These are phyloP conservation scores for Anhinga anhinga DNA, from an alignment of 2,113 vertebrate genomes.

Conservation along the genomic window DNA sequence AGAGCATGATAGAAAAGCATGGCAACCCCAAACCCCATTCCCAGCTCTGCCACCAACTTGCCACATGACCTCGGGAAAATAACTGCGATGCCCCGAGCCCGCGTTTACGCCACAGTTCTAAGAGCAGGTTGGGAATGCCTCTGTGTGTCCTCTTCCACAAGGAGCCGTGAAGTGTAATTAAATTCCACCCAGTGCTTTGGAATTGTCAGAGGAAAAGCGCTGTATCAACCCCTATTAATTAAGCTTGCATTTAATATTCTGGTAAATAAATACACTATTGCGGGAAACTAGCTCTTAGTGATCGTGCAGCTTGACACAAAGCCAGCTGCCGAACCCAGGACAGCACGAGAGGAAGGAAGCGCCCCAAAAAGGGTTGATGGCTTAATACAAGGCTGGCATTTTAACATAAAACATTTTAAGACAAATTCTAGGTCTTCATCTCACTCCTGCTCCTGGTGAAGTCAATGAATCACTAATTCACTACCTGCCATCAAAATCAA, in stretches of 20 bases:
- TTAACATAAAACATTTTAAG: not conserved
- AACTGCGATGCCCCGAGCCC: not conserved
- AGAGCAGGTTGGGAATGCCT: not conserved
- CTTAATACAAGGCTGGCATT: not conserved
- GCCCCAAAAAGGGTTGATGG: not conserved
- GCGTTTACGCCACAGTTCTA: accelerated
- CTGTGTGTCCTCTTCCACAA: not conserved
- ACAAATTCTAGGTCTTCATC: not conserved
- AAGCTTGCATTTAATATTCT: constrained; percentile 39
- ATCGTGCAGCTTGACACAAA: not conserved
- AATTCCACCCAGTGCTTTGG: constrained; percentile 11
- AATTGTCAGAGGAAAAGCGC: constrained; percentile 34
- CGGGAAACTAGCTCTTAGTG: not conserved
- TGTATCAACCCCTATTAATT: constrained; percentile 27
- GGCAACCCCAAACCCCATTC: not conserved
- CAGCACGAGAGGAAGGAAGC: not conserved
- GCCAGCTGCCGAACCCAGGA: not conserved
- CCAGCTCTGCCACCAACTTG: not conserved
- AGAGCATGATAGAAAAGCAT: not conserved
- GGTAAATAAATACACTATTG: not conserved
- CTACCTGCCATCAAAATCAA: not conserved
- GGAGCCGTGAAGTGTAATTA: constrained; percentile 37
- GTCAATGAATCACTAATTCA: not conserved
- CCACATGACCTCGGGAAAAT: not conserved
- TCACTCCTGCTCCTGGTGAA: not conserved